Evolutionary conservation across 2,888 invertebrate species (phyloP).

Genomic region (Hypomecis atomaria): DNA sequence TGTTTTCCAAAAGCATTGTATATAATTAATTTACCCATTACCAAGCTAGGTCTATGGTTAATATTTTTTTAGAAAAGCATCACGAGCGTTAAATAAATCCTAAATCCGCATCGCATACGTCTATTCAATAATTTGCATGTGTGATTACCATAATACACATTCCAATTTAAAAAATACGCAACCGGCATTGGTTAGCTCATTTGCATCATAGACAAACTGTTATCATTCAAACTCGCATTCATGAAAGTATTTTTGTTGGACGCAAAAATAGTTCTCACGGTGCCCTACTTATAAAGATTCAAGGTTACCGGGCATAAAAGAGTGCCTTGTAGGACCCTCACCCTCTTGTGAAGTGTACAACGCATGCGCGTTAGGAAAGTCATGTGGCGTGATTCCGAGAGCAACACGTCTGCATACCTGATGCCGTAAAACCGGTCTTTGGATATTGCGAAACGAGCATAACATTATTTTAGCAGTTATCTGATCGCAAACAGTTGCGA

Average conservation of each 20-base stretch:
- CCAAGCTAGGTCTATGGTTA: too few species aligned
- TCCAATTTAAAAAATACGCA: background rate
- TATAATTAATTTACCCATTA: too few species aligned
- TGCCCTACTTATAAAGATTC: slow-evolving; percentile 33
- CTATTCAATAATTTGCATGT: background rate
- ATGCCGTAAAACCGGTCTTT: slow-evolving; percentile 16
- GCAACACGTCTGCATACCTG: slow-evolving; percentile 1
- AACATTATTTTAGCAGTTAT: background rate
- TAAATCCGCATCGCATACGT: background rate
- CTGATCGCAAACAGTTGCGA: background rate
- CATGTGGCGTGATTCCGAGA: slow-evolving; percentile 44
- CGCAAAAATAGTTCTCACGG: slow-evolving; percentile 22
- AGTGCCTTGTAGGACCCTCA: slow-evolving; percentile 38
- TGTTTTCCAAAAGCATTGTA: too few species aligned
- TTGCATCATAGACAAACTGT: background rate
- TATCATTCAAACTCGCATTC: background rate
- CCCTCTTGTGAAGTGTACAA: slow-evolving; percentile 33
- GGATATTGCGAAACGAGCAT: background rate
- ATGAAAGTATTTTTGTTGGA: slow-evolving; percentile 10
- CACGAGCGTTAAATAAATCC: background rate
- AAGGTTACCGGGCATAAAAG: slow-evolving; percentile 35
- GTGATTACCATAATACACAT: background rate
- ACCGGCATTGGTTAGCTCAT: background rate
- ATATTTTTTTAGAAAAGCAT: too few species aligned
- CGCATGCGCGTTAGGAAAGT: slow-evolving; percentile 53